These are phyloP conservation scores for Globicephala melas DNA, from an alignment of 2,113 vertebrate genomes.

Conservation along the genomic window DNA sequence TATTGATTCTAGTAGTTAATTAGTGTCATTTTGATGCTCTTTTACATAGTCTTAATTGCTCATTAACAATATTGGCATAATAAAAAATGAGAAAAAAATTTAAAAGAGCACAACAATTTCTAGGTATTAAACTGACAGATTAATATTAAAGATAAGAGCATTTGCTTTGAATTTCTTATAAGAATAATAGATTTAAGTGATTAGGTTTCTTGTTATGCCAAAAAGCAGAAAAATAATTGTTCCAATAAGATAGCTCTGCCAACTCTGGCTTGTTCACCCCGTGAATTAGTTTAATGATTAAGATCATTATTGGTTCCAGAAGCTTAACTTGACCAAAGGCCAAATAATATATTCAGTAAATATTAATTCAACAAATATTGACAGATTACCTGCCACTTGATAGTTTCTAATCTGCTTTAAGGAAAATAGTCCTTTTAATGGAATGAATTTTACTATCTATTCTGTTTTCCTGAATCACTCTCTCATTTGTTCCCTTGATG, in stretches of 20 bases:
- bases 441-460: background rate
- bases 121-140: background rate
- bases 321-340: background rate
- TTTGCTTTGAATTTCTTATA: background rate
- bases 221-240: conserved; percentile 26
- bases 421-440: background rate
- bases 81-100: background rate
- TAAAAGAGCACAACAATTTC: background rate
- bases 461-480: background rate
- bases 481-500: background rate
- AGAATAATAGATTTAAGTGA: background rate
- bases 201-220: background rate
- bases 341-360: conserved; percentile 5
- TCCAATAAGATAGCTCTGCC: background rate
- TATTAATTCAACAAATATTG: conserved; percentile 50
- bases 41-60: background rate
- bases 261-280: background rate
- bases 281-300: conserved; percentile 12
- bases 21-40: background rate
- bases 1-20: background rate
- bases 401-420: background rate
- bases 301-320: background rate
- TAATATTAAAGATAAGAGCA: background rate
- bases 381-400: background rate
- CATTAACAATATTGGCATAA: background rate